phyloP scores from a whole-genome alignment of 2,797 vertebrate species.

The Bovichtus diacanthus region DNA sequence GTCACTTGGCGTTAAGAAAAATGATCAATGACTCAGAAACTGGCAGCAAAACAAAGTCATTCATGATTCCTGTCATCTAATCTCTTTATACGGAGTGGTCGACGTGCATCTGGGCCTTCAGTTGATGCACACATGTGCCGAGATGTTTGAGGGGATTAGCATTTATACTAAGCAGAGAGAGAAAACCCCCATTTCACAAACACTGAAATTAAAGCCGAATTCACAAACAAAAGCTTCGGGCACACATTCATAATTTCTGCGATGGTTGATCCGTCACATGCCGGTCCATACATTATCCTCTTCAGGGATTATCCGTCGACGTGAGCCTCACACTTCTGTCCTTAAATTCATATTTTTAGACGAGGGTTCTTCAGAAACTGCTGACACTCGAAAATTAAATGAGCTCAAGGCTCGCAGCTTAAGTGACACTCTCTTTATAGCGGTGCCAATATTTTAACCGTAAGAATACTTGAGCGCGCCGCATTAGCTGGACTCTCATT shows the following conservation, averaged over 20 bases:
- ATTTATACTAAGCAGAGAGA: conserved; percentile 50
- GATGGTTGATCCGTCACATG: conserved; percentile 66
- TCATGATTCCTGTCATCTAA: conserved; percentile 72
- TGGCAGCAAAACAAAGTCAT: conserved; percentile 64
- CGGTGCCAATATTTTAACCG: conserved; percentile 51
- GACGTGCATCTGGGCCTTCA: conserved; percentile 47
- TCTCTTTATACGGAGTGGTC: conserved; percentile 35
- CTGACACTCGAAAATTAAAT: conserved; percentile 46
- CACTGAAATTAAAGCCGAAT: conserved; percentile 36
- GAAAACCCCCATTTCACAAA: conserved; percentile 45
- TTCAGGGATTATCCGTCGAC: conserved; percentile 66
- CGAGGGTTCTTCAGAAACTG: conserved; percentile 32
- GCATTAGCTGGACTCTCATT: conserved; percentile 48
- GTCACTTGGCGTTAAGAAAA: conserved; percentile 30
- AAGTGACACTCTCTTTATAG: conserved; percentile 58
- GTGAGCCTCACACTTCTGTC: conserved; percentile 27
- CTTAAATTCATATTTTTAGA: conserved; percentile 73
- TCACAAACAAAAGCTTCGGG: conserved; percentile 63
- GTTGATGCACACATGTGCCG: conserved; percentile 68
- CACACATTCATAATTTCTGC: conserved; percentile 74
- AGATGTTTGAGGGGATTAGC: conserved; percentile 69
- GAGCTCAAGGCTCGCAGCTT: conserved; percentile 33
- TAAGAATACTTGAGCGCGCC: conserved; percentile 21
- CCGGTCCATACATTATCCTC: conserved; percentile 48
- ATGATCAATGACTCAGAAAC: conserved; percentile 53